Evolutionary conservation across 2,113 vertebrate genomes (phyloP).

Genomic region (Eira barbara): DNA sequence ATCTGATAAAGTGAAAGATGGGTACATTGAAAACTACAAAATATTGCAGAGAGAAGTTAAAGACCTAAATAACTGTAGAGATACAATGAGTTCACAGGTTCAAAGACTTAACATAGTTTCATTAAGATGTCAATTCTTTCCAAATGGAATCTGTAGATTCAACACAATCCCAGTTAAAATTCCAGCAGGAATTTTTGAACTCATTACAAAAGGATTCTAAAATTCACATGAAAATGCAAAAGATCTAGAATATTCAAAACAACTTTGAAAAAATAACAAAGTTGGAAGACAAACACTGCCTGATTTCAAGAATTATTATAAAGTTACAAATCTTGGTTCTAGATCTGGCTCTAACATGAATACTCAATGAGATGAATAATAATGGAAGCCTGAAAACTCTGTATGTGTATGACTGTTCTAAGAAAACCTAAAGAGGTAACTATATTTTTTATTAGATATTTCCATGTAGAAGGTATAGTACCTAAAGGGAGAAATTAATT

Average conservation of each 20-base stretch:
- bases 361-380: not conserved
- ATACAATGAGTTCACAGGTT: not conserved
- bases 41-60: not conserved
- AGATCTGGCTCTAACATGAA: not conserved
- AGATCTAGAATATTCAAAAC: not conserved
- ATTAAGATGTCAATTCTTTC: not conserved
- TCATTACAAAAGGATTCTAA: not conserved
- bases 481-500: not conserved
- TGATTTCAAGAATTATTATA: conserved; percentile 1
- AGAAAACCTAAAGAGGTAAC: not conserved
- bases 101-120: not conserved
- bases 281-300: not conserved
- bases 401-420: not conserved
- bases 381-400: not conserved
- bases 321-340: not conserved
- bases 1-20: not conserved
- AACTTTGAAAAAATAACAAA: conserved; percentile 38
- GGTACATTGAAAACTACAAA: not conserved
- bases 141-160: not conserved
- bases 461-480: not conserved
- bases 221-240: conserved; percentile 37
- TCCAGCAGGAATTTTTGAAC: not conserved
- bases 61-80: not conserved
- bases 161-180: not conserved
- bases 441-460: not conserved